phyloP scores from a whole-genome alignment of 37 sponge, comb jelly and placozoan genomes.

The Tethya wilhelma region DNA sequence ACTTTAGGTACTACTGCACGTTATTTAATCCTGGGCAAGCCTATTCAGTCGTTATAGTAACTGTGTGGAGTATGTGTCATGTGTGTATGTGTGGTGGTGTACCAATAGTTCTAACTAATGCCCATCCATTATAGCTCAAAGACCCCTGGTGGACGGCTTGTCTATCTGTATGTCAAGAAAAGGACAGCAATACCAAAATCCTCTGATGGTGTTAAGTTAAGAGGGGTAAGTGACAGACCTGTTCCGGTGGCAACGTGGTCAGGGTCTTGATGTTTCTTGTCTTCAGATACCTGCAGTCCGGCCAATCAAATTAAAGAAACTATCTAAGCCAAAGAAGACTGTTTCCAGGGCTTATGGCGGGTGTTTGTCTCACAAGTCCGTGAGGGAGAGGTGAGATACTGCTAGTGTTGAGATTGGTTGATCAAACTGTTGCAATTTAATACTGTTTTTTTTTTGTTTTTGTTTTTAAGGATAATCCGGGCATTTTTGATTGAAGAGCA shows the following conservation, averaged over 20 bases:
- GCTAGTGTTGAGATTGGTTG: not conserved
- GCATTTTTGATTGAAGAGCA: constrained; percentile 98
- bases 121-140: constrained; percentile 66
- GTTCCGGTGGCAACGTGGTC: not conserved
- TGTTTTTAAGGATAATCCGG: constrained; percentile 77
- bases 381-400: constrained; percentile 71
- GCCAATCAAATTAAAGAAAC: constrained; percentile 74
- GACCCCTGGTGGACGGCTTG: constrained; percentile 91
- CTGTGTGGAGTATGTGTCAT: not conserved
- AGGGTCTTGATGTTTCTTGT: not conserved
- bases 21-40: not conserved
- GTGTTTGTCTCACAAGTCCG: constrained; percentile 64
- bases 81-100: not conserved
- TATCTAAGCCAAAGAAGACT: constrained; percentile 86
- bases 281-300: constrained; percentile 79
- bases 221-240: constrained; percentile 69
- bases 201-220: constrained; percentile 63
- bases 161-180: constrained; percentile 91
- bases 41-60: not conserved
- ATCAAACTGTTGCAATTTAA: not conserved
- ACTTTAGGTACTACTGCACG: not conserved
- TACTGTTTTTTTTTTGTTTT: not conserved
- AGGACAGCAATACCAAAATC: constrained; percentile 75
- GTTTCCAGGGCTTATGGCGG: constrained; percentile 92
- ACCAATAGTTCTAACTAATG: not conserved